These are phyloP conservation scores for Aurelia aurita complex sp. Pacific DNA, from an alignment of 30 jellyfish, hydroid and myxozoan species.

Conservation along the genomic window DNA sequence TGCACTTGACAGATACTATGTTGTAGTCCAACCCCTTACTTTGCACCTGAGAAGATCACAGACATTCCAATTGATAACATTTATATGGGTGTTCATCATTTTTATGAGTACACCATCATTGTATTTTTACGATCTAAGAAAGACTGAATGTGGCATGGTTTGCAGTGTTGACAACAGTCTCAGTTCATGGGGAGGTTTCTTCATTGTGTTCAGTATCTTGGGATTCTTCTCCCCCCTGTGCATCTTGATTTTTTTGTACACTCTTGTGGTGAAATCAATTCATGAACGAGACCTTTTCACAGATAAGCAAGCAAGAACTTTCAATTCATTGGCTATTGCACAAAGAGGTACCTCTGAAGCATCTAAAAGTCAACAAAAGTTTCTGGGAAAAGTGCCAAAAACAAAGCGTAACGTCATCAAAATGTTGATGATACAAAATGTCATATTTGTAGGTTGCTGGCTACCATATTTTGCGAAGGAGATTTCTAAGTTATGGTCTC, in stretches of 20 bases:
- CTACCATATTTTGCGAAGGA: constrained; percentile 57
- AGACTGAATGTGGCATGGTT: constrained; percentile 17
- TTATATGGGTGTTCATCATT: constrained; percentile 65
- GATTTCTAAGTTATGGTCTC: constrained; percentile 30
- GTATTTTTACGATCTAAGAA: constrained; percentile 58
- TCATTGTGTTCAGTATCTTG: constrained; percentile 43
- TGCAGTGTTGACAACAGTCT: constrained; percentile 42
- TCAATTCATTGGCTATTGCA: background rate
- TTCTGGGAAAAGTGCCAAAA: constrained; percentile 78
- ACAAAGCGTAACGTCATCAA: constrained; percentile 70
- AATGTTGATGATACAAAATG: constrained; percentile 67
- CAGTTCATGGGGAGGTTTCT: constrained; percentile 71
- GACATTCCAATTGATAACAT: constrained; percentile 69
- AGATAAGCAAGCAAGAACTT: constrained; percentile 8
- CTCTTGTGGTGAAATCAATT: constrained; percentile 41
- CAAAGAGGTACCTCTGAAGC: constrained; percentile 12
- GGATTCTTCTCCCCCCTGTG: constrained; percentile 65
- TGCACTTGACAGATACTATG: constrained; percentile 85
- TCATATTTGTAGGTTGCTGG: constrained; percentile 71
- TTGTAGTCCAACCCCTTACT: constrained; percentile 81
- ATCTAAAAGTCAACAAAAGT: constrained; percentile 33
- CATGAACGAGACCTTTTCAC: constrained; percentile 36
- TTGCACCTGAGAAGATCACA: constrained; percentile 80
- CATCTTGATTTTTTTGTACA: constrained; percentile 30
- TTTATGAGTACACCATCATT: constrained; percentile 67